phyloP scores from a whole-genome alignment of 2,888 invertebrate genomes.

The Calephelis perditalis region DNA sequence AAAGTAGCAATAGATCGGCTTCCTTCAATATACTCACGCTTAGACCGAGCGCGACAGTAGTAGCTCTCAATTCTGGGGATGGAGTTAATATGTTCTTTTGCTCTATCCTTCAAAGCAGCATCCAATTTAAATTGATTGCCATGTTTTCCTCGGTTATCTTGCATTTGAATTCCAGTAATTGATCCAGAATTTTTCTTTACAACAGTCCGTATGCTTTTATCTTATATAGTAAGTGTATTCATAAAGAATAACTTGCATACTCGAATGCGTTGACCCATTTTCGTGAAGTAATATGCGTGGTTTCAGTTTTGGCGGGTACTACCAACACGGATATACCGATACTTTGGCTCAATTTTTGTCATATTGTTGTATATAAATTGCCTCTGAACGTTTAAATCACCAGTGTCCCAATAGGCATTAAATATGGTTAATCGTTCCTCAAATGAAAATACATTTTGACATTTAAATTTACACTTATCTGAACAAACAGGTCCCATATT shows the following conservation, averaged over 20 bases:
- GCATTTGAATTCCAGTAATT: constrained; percentile 15
- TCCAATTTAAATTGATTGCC: constrained; percentile 7
- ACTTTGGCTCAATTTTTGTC: constrained; percentile 17
- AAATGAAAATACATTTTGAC: neutral
- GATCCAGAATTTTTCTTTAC: constrained; percentile 19
- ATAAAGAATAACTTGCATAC: constrained; percentile 28
- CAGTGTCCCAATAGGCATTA: constrained; percentile 18
- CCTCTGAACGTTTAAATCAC: constrained; percentile 17
- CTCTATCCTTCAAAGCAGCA: constrained; percentile 3
- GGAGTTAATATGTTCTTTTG: constrained; percentile 5
- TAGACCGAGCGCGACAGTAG: constrained; percentile 12
- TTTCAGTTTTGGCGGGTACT: constrained; percentile 24
- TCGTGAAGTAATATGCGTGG: constrained; percentile 24
- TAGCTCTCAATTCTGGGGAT: constrained; percentile 15
- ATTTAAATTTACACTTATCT: constrained; percentile 23
- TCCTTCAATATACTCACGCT: constrained; percentile 15
- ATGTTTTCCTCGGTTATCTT: constrained; percentile 19
- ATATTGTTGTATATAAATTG: constrained; percentile 19
- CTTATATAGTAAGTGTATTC: constrained; percentile 28
- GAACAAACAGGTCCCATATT: constrained; percentile 24
- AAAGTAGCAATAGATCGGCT: constrained; percentile 12
- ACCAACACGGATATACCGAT: constrained; percentile 24
- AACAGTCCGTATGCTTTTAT: constrained; percentile 23
- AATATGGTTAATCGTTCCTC: constrained; percentile 16
- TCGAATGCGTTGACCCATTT: constrained; percentile 22